Percentiles rank a stretch among this genome's conserved stretches.
phyloP scores from a whole-genome alignment of 1,140 invertebrate genomes.

The Wiebesia pumilae region DNA sequence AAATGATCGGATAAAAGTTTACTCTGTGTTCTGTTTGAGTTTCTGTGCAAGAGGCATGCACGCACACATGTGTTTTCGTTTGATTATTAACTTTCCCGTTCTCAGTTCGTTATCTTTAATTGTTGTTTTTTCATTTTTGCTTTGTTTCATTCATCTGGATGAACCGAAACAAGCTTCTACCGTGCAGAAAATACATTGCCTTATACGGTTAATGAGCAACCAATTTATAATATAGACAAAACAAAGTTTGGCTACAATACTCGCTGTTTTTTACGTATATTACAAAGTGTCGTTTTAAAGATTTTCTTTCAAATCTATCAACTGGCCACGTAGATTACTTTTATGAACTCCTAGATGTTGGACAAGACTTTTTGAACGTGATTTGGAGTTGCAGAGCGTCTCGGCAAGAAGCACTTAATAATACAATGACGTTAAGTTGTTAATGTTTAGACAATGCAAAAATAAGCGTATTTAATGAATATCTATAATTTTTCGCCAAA shows the following conservation, averaged over 20 bases:
- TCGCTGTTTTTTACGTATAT: not conserved
- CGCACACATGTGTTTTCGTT: conserved; percentile 3
- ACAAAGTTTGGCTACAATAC: not conserved
- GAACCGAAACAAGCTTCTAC: not conserved
- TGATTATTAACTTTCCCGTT: not conserved
- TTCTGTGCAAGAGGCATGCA: not conserved
- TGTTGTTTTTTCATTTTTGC: too few species aligned
- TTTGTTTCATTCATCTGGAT: not conserved
- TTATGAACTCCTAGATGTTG: not conserved
- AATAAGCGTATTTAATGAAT: not conserved
- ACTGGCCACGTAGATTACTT: not conserved
- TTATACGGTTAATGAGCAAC: not conserved
- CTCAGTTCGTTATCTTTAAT: not conserved
- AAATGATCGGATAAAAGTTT: conserved; percentile 24
- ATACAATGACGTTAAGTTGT: not conserved
- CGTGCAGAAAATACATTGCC: not conserved
- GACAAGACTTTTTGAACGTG: not conserved
- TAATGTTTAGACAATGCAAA: not conserved
- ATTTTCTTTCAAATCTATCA: not conserved
- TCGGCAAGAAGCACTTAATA: not conserved
- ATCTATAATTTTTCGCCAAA: not conserved
- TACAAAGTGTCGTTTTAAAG: not conserved
- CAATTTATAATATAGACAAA: not conserved
- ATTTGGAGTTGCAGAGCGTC: not conserved
- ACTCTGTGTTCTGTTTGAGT: not conserved